Evolutionary conservation across 2,888 invertebrate species (phyloP).

Genomic region (Ennomos quercinarius): DNA sequence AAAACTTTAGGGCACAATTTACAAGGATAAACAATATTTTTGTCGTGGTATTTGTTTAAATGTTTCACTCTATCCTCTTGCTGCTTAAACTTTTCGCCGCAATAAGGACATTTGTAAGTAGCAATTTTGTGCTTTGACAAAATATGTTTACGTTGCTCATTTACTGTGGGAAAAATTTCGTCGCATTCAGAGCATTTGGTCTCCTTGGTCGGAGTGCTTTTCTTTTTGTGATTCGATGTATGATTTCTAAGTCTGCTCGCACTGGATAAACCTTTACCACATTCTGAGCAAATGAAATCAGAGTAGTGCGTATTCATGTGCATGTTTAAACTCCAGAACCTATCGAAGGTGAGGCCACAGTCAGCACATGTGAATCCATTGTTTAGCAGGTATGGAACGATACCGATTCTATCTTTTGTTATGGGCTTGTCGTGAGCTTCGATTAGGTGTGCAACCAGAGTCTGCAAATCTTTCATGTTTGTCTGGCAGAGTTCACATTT

Average conservation of each 20-base stretch:
- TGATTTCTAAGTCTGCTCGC: conserved; percentile 61
- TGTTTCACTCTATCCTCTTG: conserved; percentile 53
- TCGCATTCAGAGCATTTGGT: too few species aligned
- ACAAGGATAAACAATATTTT: conserved; percentile 67
- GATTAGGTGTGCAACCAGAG: conserved; percentile 11
- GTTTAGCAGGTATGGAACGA: conserved; percentile 13
- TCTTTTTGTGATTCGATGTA: conserved; percentile 64
- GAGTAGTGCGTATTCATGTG: conserved; percentile 73
- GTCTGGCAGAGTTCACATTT: conserved; percentile 11
- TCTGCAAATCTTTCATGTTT: background rate
- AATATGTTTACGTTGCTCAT: too few species aligned
- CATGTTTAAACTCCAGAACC: conserved; percentile 40
- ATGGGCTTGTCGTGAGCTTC: conserved; percentile 5
- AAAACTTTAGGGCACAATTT: conserved; percentile 69
- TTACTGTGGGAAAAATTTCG: too few species aligned
- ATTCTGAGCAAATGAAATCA: conserved; percentile 66
- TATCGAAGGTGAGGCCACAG: conserved; percentile 14
- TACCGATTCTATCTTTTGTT: conserved; percentile 3
- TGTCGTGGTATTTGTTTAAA: conserved; percentile 18
- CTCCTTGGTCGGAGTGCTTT: too few species aligned
- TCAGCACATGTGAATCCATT: conserved; percentile 17
- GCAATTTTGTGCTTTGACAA: too few species aligned
- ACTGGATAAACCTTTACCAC: conserved; percentile 64
- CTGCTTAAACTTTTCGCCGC: conserved; percentile 52
- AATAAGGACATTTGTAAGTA: conserved; percentile 41